Percentiles rank a stretch among this genome's conserved stretches.
phyloP scores from a whole-genome alignment of 2,888 invertebrate genomes.

The Tryphoninae sp. region DNA sequence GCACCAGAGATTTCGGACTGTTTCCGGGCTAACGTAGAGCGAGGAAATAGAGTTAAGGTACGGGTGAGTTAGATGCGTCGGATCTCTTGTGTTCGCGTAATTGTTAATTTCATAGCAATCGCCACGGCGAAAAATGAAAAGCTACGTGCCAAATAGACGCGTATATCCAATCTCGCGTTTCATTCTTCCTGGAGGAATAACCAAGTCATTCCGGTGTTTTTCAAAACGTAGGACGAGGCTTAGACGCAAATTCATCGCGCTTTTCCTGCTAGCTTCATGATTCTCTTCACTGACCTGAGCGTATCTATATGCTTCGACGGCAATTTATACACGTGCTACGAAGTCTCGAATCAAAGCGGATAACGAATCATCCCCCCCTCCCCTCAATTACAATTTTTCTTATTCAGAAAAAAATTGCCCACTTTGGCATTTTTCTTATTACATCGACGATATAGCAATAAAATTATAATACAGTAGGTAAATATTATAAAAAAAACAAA shows the following conservation, averaged over 20 bases:
- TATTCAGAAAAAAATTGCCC: too few species aligned
- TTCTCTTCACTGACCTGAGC: too few species aligned
- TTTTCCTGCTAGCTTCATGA: too few species aligned
- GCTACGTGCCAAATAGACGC: slow-evolving; percentile 13
- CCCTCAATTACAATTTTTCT: not conserved
- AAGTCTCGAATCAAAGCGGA: not conserved
- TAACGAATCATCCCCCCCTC: not conserved
- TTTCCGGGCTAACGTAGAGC: not conserved
- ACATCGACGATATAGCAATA: too few species aligned
- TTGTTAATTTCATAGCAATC: slow-evolving; percentile 37
- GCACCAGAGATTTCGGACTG: not conserved
- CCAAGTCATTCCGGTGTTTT: not conserved
- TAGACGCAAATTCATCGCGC: too few species aligned
- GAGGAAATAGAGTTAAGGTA: slow-evolving; percentile 4
- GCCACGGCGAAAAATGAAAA: not conserved
- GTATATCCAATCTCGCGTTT: slow-evolving; percentile 22
- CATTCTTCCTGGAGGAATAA: slow-evolving; percentile 18
- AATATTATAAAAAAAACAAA: too few species aligned
- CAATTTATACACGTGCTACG: not conserved
- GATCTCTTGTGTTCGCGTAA: not conserved
- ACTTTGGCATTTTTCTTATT: too few species aligned
- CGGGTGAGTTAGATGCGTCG: not conserved
- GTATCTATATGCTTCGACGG: not conserved
- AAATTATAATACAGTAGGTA: too few species aligned
- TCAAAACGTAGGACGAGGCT: not conserved